These are phyloP conservation scores for Lytechinus pictus DNA, from an alignment of 35 echinoderm and acorn worm genomes.

Conservation along the genomic window DNA sequence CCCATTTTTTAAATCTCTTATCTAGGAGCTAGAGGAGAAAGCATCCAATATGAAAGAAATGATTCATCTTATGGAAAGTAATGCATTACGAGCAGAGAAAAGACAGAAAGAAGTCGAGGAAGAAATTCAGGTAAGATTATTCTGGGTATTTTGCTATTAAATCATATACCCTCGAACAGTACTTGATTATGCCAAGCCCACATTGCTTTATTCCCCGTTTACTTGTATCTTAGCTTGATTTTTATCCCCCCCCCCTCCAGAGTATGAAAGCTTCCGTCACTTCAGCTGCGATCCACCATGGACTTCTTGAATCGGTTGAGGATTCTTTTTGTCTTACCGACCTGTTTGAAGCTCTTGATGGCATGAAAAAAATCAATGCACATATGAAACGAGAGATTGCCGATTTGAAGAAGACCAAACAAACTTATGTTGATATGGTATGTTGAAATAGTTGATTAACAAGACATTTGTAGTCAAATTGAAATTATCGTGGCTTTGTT, in stretches of 20 bases:
- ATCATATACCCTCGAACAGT: too few relatives aligned
- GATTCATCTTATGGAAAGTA: slow-evolving; percentile 6
- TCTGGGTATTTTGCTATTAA: too few relatives aligned
- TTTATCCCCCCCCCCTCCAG: background rate
- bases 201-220: too few relatives aligned
- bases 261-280: background rate
- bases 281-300: slow-evolving; percentile 29
- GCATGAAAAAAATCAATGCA: background rate
- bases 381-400: background rate
- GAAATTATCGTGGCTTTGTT: background rate
- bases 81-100: background rate
- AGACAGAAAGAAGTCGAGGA: background rate
- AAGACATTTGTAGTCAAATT: background rate
- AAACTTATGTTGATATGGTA: background rate
- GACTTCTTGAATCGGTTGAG: background rate
- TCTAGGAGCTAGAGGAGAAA: background rate
- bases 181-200: too few relatives aligned
- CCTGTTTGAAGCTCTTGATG: background rate
- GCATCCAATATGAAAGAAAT: background rate
- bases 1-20: background rate
- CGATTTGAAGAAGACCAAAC: slow-evolving; percentile 35
- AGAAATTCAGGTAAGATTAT: slow-evolving; percentile 16
- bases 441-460: background rate
- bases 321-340: background rate
- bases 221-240: too few relatives aligned